Evolutionary conservation across 2,888 invertebrate genomes (phyloP), one percentile per base, ranked within the genome.

Genomic region (Parochlus steinenii): DNA sequence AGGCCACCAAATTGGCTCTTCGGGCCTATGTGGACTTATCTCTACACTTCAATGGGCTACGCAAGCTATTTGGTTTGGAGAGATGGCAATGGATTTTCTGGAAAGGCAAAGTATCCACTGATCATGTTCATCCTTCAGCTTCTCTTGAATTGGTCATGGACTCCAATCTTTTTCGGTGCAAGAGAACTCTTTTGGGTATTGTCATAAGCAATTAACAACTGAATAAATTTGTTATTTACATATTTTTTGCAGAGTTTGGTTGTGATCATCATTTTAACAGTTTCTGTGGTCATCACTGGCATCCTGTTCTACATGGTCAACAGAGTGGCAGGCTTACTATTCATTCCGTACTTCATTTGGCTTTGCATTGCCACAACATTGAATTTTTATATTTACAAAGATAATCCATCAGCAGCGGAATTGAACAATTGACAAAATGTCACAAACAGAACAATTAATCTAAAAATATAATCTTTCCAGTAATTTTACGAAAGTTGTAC

Each of bases 1-100:
- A 35, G 23, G 28, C 35, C 35, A 7, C 35, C 26, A 26, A 14
- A 19, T 20, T 27, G 27, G 35, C 18, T 33, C 18, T 33, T 33
- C 16, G 33, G 6, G n/a, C 33, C 33, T 6, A 7, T 33, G 4
- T 33, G 33, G 33, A 19, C 20, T 11, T 19, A 19, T 20, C 12
- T 33, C 5, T 33, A 33, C 7, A n/a, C 20, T 6, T 19, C 19
- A 6, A 33, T 33, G 33, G 33, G 33, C 5, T 33, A 33, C 27
- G 26, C 33, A n/a, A 27, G 27, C 11, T 33, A 19, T 19, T 5
- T 22, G 6, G 23, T 35, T 5, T 35, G 35, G 35, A 7, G 17
- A 5, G 14, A 33, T 10, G 33, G 33, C 7, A 20, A 19, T 8
- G 27, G 33, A 4, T 33, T 26, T n/a, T 27, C 17, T 3, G 33